These are phyloP conservation scores for Cryptomyrus ogoouensis DNA, from an alignment of 2,113 vertebrate genomes.

Conservation along the genomic window DNA sequence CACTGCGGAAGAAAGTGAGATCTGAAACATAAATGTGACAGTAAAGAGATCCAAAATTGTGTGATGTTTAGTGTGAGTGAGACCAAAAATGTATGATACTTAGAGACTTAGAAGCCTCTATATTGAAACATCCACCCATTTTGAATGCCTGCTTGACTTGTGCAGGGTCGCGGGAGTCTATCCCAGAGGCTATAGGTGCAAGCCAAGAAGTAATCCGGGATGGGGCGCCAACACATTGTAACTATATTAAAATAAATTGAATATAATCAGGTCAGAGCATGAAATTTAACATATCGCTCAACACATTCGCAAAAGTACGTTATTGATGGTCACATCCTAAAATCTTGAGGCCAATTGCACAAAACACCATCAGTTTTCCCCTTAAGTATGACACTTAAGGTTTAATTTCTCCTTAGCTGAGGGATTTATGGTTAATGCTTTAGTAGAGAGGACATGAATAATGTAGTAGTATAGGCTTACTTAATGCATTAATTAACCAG, in stretches of 20 bases:
- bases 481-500: no score
- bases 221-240: not conserved
- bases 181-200: not conserved
- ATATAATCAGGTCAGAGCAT: not conserved
- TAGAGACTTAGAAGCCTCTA: not conserved
- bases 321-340: not conserved
- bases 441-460: no score
- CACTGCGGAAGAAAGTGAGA: not conserved
- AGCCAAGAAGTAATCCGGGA: not conserved
- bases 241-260: not conserved
- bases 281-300: not conserved
- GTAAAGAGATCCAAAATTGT: not conserved
- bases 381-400: no score
- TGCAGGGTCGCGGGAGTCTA: not conserved
- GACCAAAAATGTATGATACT: not conserved
- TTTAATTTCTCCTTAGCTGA: no score
- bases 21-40: not conserved
- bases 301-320: not conserved
- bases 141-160: not conserved
- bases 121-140: not conserved
- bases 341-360: not conserved
- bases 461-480: no score
- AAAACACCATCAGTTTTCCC: no score
- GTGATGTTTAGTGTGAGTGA: not conserved
- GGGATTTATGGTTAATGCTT: no score